Evolutionary conservation across 1,140 invertebrate genomes (phyloP).

Genomic region (Diploscapter pachys): DNA sequence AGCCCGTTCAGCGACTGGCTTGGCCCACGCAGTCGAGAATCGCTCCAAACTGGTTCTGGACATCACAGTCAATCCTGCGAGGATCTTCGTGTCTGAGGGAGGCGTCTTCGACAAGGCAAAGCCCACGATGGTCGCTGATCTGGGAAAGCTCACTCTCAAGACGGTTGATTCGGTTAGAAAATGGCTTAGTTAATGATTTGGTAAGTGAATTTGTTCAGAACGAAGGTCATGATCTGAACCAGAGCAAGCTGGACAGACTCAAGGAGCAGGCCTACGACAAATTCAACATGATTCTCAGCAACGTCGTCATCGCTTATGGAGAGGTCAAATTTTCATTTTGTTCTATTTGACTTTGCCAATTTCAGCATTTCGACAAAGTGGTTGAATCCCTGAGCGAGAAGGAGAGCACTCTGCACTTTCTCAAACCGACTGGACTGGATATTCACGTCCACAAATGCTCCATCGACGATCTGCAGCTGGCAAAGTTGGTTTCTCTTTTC

Average conservation of each 20-base stretch:
- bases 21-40: constrained; percentile 85
- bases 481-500: constrained; percentile 65
- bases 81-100: constrained; percentile 78
- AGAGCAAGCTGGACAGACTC: constrained; percentile 67
- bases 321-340: not conserved
- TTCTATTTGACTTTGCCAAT: not conserved
- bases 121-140: constrained; percentile 74
- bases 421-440: constrained; percentile 76
- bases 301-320: constrained; percentile 73
- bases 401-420: constrained; percentile 62
- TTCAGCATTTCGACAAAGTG: constrained; percentile 61
- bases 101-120: constrained; percentile 71
- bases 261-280: constrained; percentile 80
- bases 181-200: not conserved
- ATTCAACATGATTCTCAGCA: constrained; percentile 74
- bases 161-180: constrained; percentile 59
- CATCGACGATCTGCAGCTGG: constrained; percentile 82
- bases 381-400: constrained; percentile 36
- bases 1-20: constrained; percentile 80
- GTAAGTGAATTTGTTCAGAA: constrained; percentile 42
- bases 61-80: constrained; percentile 79
- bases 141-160: constrained; percentile 75
- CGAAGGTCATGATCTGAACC: constrained; percentile 55
- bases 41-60: constrained; percentile 80
- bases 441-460: constrained; percentile 80